phyloP scores from a whole-genome alignment of 1,140 invertebrate species.

The Ips typographus region DNA sequence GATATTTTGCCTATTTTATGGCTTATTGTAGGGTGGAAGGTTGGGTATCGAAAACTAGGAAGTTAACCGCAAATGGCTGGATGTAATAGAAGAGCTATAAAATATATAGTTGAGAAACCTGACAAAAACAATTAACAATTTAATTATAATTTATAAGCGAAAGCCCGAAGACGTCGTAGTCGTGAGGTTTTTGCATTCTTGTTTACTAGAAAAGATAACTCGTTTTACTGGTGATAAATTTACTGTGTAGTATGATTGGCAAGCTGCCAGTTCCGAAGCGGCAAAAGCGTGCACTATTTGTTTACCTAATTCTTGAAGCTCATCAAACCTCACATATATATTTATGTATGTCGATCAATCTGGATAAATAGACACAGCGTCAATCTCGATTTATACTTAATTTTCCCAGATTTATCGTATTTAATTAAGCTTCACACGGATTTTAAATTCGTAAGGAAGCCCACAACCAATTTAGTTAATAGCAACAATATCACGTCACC shows the following conservation, averaged over 20 bases:
- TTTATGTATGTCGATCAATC: conserved; percentile 19
- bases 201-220: conserved; percentile 5
- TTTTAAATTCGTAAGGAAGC: neutral
- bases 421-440: conserved; percentile 1
- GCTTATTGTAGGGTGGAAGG: too few relatives aligned
- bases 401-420: conserved; percentile 17
- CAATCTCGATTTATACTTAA: conserved; percentile 10
- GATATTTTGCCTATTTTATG: too few relatives aligned
- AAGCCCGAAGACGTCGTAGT: too few relatives aligned
- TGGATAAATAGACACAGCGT: conserved; percentile 21
- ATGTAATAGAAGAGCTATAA: too few relatives aligned
- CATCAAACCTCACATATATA: conserved; percentile 30
- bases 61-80: too few relatives aligned
- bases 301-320: conserved; percentile 31
- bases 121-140: too few relatives aligned
- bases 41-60: too few relatives aligned
- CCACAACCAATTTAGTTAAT: neutral
- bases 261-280: conserved; percentile 9
- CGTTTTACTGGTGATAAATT: conserved; percentile 11
- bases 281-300: conserved; percentile 17
- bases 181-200: neutral
- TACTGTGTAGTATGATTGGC: conserved; percentile 21
- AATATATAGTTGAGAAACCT: too few relatives aligned
- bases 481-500: neutral
- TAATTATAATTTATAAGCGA: neutral